phyloP scores from a whole-genome alignment of 2,888 invertebrate species.

The Cactoblastis cactorum region DNA sequence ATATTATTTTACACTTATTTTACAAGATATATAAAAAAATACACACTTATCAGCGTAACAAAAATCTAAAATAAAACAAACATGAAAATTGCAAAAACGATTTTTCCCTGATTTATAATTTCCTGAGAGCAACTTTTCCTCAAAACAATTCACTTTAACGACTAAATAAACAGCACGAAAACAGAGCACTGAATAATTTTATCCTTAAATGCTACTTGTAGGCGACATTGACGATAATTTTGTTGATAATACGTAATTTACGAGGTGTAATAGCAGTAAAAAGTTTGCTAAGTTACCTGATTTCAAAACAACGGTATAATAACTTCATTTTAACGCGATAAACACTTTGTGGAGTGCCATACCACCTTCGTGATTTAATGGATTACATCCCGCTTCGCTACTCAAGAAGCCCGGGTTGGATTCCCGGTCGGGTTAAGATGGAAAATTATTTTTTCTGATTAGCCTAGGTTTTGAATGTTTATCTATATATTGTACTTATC shows the following conservation, averaged over 20 bases:
- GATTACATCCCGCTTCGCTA: neutral
- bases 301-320: slow-evolving; percentile 23
- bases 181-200: slow-evolving; percentile 7
- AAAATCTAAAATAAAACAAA: too few species aligned
- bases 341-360: slow-evolving; percentile 30
- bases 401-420: too few species aligned
- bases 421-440: too few species aligned
- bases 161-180: slow-evolving; percentile 3
- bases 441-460: too few species aligned
- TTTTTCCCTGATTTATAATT: neutral
- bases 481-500: too few species aligned
- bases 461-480: too few species aligned
- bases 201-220: slow-evolving; percentile 12
- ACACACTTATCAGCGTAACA: neutral
- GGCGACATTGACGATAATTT: slow-evolving; percentile 25
- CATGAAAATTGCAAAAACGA: neutral
- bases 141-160: neutral
- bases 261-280: slow-evolving; percentile 17
- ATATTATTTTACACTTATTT: too few species aligned
- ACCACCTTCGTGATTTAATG: slow-evolving; percentile 30
- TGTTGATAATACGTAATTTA: slow-evolving; percentile 28
- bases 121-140: neutral
- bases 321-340: slow-evolving; percentile 14
- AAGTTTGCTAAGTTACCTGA: slow-evolving; percentile 20
- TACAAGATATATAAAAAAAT: too few species aligned